Evolutionary conservation across 2,113 vertebrate species (phyloP).

Genomic region (Micronisus gabar): DNA sequence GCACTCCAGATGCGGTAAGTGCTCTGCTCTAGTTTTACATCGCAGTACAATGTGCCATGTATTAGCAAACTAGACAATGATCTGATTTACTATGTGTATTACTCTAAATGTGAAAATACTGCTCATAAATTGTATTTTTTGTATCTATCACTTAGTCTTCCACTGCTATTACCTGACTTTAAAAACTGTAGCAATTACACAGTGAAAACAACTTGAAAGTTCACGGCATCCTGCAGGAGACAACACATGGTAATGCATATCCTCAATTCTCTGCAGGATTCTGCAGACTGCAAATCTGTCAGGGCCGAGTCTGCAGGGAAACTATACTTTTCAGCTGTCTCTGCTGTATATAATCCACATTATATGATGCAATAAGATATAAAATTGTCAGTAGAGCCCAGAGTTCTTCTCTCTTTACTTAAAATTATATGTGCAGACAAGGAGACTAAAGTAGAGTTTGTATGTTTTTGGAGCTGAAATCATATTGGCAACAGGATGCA

Average conservation of each 20-base stretch:
- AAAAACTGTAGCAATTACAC: conserved; percentile 22
- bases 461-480: background rate
- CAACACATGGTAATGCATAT: conserved; percentile 19
- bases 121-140: background rate
- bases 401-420: background rate
- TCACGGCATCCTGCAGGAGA: conserved; percentile 21
- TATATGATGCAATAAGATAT: conserved; percentile 16
- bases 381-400: conserved; percentile 38
- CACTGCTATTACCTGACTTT: background rate
- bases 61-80: conserved; percentile 24
- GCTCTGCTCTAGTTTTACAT: background rate
- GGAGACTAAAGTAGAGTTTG: background rate
- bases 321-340: conserved; percentile 15
- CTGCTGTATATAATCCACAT: conserved; percentile 13
- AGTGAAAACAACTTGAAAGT: conserved; percentile 40
- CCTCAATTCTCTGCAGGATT: conserved; percentile 56
- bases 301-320: conserved; percentile 24
- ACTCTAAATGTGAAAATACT: background rate
- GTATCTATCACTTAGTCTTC: background rate
- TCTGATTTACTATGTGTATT: conserved; percentile 13
- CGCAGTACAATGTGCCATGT: background rate
- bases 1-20: background rate
- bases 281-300: conserved; percentile 55
- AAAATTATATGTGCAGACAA: background rate
- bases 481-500: background rate